Evolutionary conservation across 2,113 vertebrate genomes (phyloP), one percentile per base, ranked within the genome.

Genomic region (Vulpes lagopus): DNA sequence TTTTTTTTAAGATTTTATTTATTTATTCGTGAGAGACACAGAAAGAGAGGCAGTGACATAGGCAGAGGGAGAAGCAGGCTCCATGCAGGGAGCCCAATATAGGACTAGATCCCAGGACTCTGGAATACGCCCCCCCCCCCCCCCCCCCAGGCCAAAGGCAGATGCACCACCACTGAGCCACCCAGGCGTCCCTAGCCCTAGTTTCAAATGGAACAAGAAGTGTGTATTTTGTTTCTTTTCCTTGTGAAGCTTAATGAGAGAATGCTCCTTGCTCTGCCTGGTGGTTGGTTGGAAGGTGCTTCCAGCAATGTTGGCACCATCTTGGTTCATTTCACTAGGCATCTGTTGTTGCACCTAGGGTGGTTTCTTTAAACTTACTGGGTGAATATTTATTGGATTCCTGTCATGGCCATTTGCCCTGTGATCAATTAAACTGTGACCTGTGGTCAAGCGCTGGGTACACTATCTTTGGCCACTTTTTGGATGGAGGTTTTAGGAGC

Each of bases 241-340:
- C 43, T 78, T 51, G 22, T n/a, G 22, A 23, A 38, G 20, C 38
- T 49, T 7, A 30, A 4, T 1, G 57, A 83, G 23, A 51, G 64
- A 25, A 12, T 7, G 43, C 23, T 53, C 19, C 3, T 0, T 1
- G 14, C 0, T 2, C 4, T 27, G 88, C 22, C 59, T 7, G 43
- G 81, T 1, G 0, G 2, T 1, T 19, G 92, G 35, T 19, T 59
- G 14, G 38, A 22, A 65, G 87, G 65, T 1, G 0, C 49, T 27
- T 12, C 17, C 0, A 0, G 53, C 53, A 5, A n/a, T 2, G 1
- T 8, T 3, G 49, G 25, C 1, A 7, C n/a, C 2, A 1, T 27
- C 87, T 7, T 1, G 11, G 16, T 25, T 11, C 20, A 3, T 53
- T 12, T 57, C 20, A 0, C 65, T n/a, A 64, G 90, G 62, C 27